Evolutionary conservation across 2,888 invertebrate species (phyloP).

Genomic region (Acanthosepion pharaonis): DNA sequence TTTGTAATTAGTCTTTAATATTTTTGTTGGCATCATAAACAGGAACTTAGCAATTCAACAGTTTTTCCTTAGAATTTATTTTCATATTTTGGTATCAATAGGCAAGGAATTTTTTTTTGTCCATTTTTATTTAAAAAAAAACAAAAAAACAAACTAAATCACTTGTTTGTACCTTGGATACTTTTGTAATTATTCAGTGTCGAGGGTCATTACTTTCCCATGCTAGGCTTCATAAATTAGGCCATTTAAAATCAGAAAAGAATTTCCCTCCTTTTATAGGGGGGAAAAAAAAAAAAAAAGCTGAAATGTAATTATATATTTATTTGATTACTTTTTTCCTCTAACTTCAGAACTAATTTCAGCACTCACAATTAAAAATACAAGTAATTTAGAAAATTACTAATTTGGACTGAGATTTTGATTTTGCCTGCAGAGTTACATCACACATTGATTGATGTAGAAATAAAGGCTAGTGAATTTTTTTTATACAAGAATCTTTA

Average conservation of each 20-base stretch:
- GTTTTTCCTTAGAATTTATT: neutral
- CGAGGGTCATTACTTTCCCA: neutral
- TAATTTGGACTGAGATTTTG: neutral
- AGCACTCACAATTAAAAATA: neutral
- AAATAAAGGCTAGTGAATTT: no score
- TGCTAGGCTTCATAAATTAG: neutral
- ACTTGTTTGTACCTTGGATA: neutral
- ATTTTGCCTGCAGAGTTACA: neutral
- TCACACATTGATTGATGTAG: no score
- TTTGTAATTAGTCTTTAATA: neutral
- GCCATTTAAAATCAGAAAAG: neutral
- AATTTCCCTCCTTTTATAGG: no score
- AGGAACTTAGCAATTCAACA: conserved; percentile 5
- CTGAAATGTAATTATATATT: no score
- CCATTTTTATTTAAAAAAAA: neutral
- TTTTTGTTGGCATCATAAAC: neutral
- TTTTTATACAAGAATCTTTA: no score
- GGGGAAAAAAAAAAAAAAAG: no score
- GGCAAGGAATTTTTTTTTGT: neutral
- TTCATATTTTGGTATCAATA: neutral
- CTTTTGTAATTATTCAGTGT: neutral
- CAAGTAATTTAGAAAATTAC: neutral
- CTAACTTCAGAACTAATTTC: neutral
- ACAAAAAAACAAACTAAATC: neutral
- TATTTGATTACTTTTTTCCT: neutral